Conservation (phyloP, 2,888 invertebrate genomes). For the Pachliopta kotzebuea region DNA sequence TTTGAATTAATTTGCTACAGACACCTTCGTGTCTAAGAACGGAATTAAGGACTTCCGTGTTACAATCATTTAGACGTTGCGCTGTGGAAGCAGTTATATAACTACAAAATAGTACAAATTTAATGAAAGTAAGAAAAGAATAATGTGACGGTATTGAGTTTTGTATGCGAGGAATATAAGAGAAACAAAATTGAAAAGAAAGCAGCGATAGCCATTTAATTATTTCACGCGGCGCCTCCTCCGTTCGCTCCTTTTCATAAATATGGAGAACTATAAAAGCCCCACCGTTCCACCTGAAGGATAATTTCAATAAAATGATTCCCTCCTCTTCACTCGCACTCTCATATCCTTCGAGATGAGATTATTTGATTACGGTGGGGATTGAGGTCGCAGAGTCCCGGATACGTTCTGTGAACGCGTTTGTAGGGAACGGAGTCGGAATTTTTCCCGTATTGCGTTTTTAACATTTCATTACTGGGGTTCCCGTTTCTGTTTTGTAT, state of each 20-base stretch:
- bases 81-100: too few species aligned
- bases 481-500: neutral
- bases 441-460: slow-evolving; percentile 22
- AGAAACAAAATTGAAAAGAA: too few species aligned
- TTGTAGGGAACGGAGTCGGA: slow-evolving; percentile 17
- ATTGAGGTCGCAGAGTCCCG: slow-evolving; percentile 31
- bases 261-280: slow-evolving; percentile 45
- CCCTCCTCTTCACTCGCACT: slow-evolving; percentile 29
- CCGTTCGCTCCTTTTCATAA: slow-evolving; percentile 39
- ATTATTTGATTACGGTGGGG: slow-evolving; percentile 32
- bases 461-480: slow-evolving; percentile 11
- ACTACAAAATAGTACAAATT: too few species aligned
- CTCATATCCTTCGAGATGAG: slow-evolving; percentile 30
- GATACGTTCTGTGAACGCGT: slow-evolving; percentile 23
- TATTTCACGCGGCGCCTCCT: slow-evolving; percentile 43
- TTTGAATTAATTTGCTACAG: too few species aligned
- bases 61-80: too few species aligned
- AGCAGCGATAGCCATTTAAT: slow-evolving; percentile 38
- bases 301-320: slow-evolving; percentile 36
- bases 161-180: too few species aligned
- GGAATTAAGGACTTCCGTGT: too few species aligned
- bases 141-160: too few species aligned
- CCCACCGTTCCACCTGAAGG: slow-evolving; percentile 32
- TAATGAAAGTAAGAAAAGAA: too few species aligned
- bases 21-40: too few species aligned